Base-by-base conservation (phyloP, 2,888 invertebrate genomes). In the Zele albiditarsus region DNA sequence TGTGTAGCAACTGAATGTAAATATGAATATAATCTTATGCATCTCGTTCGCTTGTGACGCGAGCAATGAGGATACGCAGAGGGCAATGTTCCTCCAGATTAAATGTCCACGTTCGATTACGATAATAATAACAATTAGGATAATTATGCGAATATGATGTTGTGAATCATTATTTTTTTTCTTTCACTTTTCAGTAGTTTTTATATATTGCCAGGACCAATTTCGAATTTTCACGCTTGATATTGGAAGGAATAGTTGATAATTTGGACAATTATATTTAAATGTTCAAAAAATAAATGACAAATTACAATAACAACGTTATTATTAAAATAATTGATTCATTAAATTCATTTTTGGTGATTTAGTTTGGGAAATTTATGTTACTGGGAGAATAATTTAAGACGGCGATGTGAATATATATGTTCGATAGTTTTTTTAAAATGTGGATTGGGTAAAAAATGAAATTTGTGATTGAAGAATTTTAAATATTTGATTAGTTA, bases 61-160 rank as follows among this genome's bases (percentile, higher is more conserved):
- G 38, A 63, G 20, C 20, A 53, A 53, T 53, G 53, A 53, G 20
- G 20, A 53, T 53, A 23, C 25, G 69, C 49, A 63, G 53, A 74
- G 53, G 62, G 25, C 38, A 69, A 62, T 62, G 31, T 31, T 57
- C 33, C 8, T 20, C 28, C 12, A 62, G 74, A 74, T 74, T 74
- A 75, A 71, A 75, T 66, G 67, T 67, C 58, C 71, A 33, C 71
- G 70, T 71, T 25, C 75, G 70, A 75, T 78, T 75, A 74, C 74
- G 53, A 63, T 78, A 77, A 78, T 74, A 77, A 76, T 33, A 69
- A 74, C 74, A 67, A 78, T 80, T 73, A 76, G 67, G 42, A 77
- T 75, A 76, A 79, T 79, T 74, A 78, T 63, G 72, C 71, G 67
- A 60, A 73, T 53, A 65, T 62, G 42, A 60, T 28, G 67, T 63